Percentiles rank a stretch among this genome's conserved stretches.
phyloP scores from a whole-genome alignment of 1,140 invertebrate species.

The Phortica variegata region DNA sequence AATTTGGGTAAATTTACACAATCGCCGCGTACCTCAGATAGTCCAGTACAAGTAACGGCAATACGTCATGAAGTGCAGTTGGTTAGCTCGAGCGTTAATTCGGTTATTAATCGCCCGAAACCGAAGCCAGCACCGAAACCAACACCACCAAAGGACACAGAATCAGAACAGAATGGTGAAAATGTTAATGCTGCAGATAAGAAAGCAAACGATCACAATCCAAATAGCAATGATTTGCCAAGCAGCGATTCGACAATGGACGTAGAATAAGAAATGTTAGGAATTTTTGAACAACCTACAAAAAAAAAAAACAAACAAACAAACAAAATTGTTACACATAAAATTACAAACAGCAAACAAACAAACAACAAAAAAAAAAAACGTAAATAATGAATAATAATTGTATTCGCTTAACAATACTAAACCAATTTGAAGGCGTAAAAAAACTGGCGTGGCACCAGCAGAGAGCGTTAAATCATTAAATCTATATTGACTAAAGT shows the following conservation, averaged over 20 bases:
- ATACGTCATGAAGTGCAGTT: constrained; percentile 71
- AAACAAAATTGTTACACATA: too few species aligned
- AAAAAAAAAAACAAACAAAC: too few species aligned
- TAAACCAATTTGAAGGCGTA: too few species aligned
- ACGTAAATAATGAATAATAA: too few species aligned
- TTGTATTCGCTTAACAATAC: too few species aligned
- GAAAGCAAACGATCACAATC: constrained; percentile 4
- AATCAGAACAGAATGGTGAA: constrained; percentile 46
- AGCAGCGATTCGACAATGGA: constrained; percentile 25
- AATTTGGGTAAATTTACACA: constrained; percentile 65
- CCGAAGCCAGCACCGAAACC: constrained; percentile 48
- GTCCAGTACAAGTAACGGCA: constrained; percentile 74
- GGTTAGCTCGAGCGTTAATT: constrained; percentile 47
- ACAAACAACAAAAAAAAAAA: too few species aligned
- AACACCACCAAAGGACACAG: constrained; percentile 39
- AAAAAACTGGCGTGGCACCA: too few species aligned
- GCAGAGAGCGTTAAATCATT: too few species aligned
- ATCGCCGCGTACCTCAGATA: constrained; percentile 65
- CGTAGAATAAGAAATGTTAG: constrained; percentile 26
- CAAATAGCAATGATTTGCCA: constrained; percentile 4
- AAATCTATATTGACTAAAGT: too few species aligned
- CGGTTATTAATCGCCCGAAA: constrained; percentile 55
- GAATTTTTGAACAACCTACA: too few species aligned
- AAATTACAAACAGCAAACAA: too few species aligned
- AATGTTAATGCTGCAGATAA: constrained; percentile 16